These are phyloP conservation scores for Zaprionus gabonicus DNA, from an alignment of 1,140 invertebrate genomes.

Conservation along the genomic window DNA sequence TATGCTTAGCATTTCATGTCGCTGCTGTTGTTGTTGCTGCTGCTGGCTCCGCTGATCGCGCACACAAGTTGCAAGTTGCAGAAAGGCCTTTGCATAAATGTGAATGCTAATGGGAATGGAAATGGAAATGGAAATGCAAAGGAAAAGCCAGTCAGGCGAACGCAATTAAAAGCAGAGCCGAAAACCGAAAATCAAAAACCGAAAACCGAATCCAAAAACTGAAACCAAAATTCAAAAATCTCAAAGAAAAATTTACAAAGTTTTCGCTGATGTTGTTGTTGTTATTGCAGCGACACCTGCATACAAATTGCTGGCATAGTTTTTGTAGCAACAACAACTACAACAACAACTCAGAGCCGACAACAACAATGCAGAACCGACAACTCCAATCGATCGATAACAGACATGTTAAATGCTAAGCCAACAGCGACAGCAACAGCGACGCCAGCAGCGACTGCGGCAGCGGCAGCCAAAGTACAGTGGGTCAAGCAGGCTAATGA, in stretches of 20 bases:
- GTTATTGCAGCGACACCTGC: constrained; percentile 46
- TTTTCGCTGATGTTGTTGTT: constrained; percentile 22
- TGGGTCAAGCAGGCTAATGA: constrained; percentile 1
- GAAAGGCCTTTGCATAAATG: constrained; percentile 49
- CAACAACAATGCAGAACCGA: constrained; percentile 25
- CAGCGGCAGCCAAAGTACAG: constrained; percentile 1
- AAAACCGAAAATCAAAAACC: no score
- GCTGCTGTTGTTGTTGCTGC: constrained; percentile 11
- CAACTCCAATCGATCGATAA: constrained; percentile 48
- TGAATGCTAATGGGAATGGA: constrained; percentile 18
- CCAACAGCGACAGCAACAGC: constrained; percentile 14
- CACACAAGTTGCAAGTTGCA: constrained; percentile 61
- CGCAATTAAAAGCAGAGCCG: constrained; percentile 58
- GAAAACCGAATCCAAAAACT: neutral
- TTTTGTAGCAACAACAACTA: constrained; percentile 30
- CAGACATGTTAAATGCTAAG: constrained; percentile 56
- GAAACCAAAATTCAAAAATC: constrained; percentile 21
- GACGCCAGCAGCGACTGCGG: neutral
- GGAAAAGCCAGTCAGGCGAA: constrained; percentile 28
- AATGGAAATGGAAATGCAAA: constrained; percentile 21
- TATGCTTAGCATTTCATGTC: constrained; percentile 37
- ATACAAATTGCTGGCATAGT: constrained; percentile 57
- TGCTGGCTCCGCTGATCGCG: constrained; percentile 60
- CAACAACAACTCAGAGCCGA: constrained; percentile 9
- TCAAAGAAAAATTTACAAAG: constrained; percentile 46